Base-by-base conservation (phyloP, 2,797 vertebrate genomes). In the Hoplostethus atlanticus region DNA sequence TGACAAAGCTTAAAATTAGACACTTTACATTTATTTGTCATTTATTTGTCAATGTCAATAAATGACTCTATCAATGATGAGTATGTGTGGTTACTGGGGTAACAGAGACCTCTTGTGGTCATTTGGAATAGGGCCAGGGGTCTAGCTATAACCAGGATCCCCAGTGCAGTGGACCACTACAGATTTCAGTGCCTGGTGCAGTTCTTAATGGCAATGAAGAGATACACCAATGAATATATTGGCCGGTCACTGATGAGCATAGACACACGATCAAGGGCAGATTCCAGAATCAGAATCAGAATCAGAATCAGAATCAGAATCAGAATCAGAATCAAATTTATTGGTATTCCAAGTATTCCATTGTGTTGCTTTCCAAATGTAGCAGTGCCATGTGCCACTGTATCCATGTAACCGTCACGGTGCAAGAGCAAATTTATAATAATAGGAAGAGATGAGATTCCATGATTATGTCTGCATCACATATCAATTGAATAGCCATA, bases 401-500 rank as follows among this genome's bases (percentile, higher is more conserved):
- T 71, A 75, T 69, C 55, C 69, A 61, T 52, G 25, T 21, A 8
- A 55, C 25, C 71, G 53, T 72, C 16, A 63, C 46, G 4, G 1
- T 28, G 28, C 28, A 28, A 8, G 17, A 68, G 28, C 42, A n/a
- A 0, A 64, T 70, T 68, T 28, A 51, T 58, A 47, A 51, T 9
- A 66, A 77, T 12, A 68, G 47, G 53, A 69, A 52, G 48, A 62
- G 53, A 59, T 36, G 40, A 60, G 25, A 63, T 46, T 55, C 12
- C 61, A 52, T 59, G 11, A 67, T 4, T 54, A 38, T 38, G 21
- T 21, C 21, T 21, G 4, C 36, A 36, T 4, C 7, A 4, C 36
- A 36, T 36, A 36, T 38, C 6, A 38, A 38, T 38, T 6, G 6
- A 38, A 28, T 28, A 28, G 36, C 36, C 36, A 38, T 40, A 12